These are phyloP conservation scores for Cossypha heuglini DNA, from an alignment of 2,797 vertebrate species.

Conservation along the genomic window DNA sequence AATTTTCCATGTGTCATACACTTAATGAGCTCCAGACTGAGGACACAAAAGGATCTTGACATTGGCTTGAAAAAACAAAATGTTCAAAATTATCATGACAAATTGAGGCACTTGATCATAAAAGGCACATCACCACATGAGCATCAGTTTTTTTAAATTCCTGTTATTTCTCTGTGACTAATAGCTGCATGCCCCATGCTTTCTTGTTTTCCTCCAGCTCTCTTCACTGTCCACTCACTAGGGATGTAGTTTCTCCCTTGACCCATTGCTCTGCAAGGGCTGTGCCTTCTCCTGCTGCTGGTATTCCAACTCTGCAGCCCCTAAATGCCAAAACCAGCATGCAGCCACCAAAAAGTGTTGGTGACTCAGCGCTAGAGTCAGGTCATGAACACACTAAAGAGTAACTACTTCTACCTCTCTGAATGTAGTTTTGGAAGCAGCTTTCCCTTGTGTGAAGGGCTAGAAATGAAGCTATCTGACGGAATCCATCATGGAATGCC, in stretches of 20 bases:
- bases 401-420: neutral
- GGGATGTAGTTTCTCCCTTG: neutral
- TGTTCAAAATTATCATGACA: neutral
- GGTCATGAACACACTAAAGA: rapidly evolving
- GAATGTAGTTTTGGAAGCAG: neutral
- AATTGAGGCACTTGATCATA: neutral
- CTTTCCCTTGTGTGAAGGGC: neutral
- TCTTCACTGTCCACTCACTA: neutral
- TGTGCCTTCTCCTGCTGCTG: neutral
- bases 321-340: neutral
- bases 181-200: neutral
- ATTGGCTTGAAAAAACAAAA: neutral
- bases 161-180: neutral
- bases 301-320: neutral
- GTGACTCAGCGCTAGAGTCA: neutral
- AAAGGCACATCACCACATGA: neutral
- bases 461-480: neutral
- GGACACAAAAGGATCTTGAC: neutral
- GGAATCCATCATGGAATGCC: neutral
- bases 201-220: neutral
- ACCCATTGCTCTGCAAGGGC: neutral
- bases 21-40: conserved; percentile 4
- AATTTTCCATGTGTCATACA: neutral
- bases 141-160: neutral
- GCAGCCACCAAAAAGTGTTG: neutral